Evolutionary conservation across 2,797 vertebrate species (phyloP), one percentile per base, ranked within the genome.

Genomic region (Threskiornis aethiopicus): DNA sequence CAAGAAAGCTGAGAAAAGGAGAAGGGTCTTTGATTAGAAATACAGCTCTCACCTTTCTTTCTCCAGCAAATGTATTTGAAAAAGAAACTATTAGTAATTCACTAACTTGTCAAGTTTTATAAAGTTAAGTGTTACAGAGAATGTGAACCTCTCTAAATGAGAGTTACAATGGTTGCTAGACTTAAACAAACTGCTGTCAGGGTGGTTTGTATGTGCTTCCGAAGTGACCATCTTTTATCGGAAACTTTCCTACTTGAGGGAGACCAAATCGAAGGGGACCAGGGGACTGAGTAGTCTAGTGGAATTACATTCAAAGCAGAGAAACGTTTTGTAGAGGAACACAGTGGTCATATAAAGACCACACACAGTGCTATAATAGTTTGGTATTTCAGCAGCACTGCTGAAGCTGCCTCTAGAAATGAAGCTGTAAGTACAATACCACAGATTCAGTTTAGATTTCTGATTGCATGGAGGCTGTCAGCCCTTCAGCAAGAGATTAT

Each of bases 91-190:
- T 25, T 58, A 51, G 81, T 71, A 91, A 84, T 76, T 88, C 58
- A 58, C 47, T 76, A 69, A n/a, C 25, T 72, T 91, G 49, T 82
- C 20, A 28, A 55, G 57, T 69, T 92, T 83, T 71, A 54, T 92
- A 80, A 84, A 89, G 90, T 52, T 33, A 77, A 81, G 51, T 54
- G 76, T 81, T 72, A 26, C 47, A 81, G 84, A 25, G 49, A 49
- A 81, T 46, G 37, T 81, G 94, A 95, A 44, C 67, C 37, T 64
- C 84, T 96, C 65, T 82, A 70, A 93, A 91, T 6, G 54, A 95
- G 79, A 89, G 55, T 44, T 77, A 67, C 42, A 33, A 20, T 84
- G 82, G 55, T 77, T 73, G 86, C 66, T 83, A 94, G 51, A 37
- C 7, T 82, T 47, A 55, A 76, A 47, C 39, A 69, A 69, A 42